phyloP scores from a whole-genome alignment of 1,140 invertebrate species.

The Drosophila pseudoobscura region DNA sequence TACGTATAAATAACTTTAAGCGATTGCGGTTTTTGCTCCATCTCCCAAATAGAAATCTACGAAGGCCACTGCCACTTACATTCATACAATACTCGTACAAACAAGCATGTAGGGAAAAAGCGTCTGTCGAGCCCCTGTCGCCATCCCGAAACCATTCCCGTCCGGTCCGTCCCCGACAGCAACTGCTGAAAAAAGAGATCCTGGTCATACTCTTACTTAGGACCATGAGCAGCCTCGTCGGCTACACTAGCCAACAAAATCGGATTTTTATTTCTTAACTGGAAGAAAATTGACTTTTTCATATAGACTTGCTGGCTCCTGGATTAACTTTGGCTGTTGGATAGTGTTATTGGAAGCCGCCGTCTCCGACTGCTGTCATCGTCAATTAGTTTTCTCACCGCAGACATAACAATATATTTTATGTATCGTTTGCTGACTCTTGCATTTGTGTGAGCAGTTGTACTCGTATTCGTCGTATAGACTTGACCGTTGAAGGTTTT shows the following conservation, averaged over 20 bases:
- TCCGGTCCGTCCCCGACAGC: constrained; percentile 7
- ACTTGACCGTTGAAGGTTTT: constrained; percentile 53
- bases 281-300: too few relatives aligned
- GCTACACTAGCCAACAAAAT: neutral
- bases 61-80: constrained; percentile 58
- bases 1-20: constrained; percentile 65
- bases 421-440: constrained; percentile 49
- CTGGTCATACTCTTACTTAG: neutral
- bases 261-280: too few relatives aligned
- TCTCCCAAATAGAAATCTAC: constrained; percentile 58
- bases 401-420: constrained; percentile 75
- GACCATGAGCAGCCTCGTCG: neutral
- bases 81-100: neutral
- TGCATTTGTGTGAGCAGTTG: constrained; percentile 18
- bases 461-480: constrained; percentile 16
- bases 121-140: constrained; percentile 23
- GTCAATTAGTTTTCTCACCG: constrained; percentile 75
- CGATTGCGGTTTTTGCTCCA: constrained; percentile 49
- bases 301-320: too few relatives aligned
- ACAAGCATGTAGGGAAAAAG: constrained; percentile 21
- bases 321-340: too few relatives aligned
- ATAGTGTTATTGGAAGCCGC: constrained; percentile 13
- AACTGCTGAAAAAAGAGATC: constrained; percentile 21
- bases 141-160: neutral
- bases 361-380: constrained; percentile 56